These are phyloP conservation scores for Caenorhabditis sp. DNA, from an alignment of 2,888 invertebrate species.

Conservation along the genomic window DNA sequence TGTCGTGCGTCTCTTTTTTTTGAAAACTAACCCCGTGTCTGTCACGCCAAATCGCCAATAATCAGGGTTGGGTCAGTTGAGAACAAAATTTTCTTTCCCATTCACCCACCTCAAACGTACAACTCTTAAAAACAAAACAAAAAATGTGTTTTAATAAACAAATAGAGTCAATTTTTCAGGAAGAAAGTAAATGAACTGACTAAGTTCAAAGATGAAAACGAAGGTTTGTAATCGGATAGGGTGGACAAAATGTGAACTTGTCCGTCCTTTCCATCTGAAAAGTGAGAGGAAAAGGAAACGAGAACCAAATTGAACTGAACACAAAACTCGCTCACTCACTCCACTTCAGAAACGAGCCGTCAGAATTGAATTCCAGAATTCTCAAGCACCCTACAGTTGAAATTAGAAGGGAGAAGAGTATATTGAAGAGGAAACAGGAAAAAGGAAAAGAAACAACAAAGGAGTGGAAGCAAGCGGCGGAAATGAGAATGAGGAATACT, in stretches of 20 bases:
- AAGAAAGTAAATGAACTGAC: neutral
- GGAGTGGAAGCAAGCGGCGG: constrained; percentile 27
- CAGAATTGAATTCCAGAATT: constrained; percentile 38
- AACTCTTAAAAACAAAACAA: constrained; percentile 14
- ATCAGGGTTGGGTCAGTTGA: neutral
- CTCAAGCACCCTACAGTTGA: constrained; percentile 48
- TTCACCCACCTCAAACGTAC: neutral
- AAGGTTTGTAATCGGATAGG: constrained; percentile 1
- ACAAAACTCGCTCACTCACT: neutral
- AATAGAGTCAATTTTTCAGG: no score
- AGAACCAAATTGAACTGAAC: constrained; percentile 14
- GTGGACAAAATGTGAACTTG: constrained; percentile 1
- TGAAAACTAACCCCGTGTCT: neutral
- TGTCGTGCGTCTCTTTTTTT: constrained; percentile 1
- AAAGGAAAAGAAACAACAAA: constrained; percentile 15
- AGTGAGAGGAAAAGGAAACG: neutral
- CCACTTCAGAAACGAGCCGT: constrained; percentile 9
- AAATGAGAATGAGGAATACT: constrained; percentile 42
- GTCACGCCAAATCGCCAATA: neutral
- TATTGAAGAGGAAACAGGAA: constrained; percentile 22
- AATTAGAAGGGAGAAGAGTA: constrained; percentile 20
- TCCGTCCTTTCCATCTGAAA: neutral
- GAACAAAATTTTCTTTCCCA: constrained; percentile 1
- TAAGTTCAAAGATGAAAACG: neutral
- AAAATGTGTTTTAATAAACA: constrained; percentile 9